Percentiles rank a stretch among this genome's conserved stretches.
These are phyloP conservation scores for Harpagifer antarcticus DNA, from an alignment of 2,797 vertebrate species.

Conservation along the genomic window DNA sequence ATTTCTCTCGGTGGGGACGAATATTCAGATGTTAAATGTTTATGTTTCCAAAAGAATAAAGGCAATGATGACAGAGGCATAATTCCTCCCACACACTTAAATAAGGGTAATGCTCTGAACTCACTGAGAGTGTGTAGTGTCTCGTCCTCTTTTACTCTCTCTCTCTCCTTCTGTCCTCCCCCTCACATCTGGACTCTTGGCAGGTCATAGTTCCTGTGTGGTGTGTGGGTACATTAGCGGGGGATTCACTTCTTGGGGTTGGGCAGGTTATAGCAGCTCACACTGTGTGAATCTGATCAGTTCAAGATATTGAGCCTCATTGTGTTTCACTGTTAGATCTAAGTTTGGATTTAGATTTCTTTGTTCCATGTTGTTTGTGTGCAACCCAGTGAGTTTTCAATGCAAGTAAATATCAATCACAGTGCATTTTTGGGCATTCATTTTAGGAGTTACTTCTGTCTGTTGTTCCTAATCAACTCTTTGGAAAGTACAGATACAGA, in stretches of 20 bases:
- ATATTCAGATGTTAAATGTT: conserved; percentile 56
- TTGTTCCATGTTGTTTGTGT: not conserved
- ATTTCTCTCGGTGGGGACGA: conserved; percentile 37
- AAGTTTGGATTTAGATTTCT: not conserved
- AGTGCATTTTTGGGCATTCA: not conserved
- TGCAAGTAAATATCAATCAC: not conserved
- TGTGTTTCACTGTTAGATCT: conserved; percentile 9
- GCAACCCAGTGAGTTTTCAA: not conserved
- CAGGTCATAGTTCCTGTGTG: conserved; percentile 74
- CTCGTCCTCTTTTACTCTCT: conserved; percentile 19
- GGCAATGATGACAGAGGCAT: conserved; percentile 42
- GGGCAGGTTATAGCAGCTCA: conserved; percentile 55
- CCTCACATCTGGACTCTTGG: conserved; percentile 84
- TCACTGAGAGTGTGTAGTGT: conserved; percentile 31
- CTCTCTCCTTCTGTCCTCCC: conserved; percentile 67
- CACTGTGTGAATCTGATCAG: conserved; percentile 50
- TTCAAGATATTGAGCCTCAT: conserved; percentile 29
- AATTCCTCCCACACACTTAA: conserved; percentile 58
- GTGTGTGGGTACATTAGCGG: conserved; percentile 60
- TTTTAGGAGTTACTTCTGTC: not conserved
- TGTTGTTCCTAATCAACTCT: not conserved
- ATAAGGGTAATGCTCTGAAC: conserved; percentile 61
- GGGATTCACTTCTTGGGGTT: conserved; percentile 66
- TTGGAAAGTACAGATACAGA: not conserved
- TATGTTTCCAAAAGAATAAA: conserved; percentile 25